Evolutionary conservation across 2,888 invertebrate genomes (phyloP), one percentile per base, ranked within the genome.

Genomic region (Drosophila mettleri): DNA sequence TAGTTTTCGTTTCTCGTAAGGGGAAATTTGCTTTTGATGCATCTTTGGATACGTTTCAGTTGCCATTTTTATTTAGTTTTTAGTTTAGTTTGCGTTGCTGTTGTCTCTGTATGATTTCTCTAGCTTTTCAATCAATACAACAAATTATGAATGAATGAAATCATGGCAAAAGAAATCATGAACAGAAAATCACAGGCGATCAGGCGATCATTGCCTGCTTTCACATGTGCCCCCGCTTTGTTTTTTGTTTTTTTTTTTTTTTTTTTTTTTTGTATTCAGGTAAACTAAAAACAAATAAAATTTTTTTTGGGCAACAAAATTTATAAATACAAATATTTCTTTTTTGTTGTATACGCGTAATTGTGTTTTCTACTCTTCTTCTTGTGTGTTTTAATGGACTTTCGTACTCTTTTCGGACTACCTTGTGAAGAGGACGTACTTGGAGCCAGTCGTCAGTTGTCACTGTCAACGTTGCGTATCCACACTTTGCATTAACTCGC

Each of bases 21-120:
- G 66, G 69, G 62, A 67, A 70, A 73, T 80, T 81, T 80, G 83
- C 84, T 82, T 88, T 89, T 87, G 86, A 85, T 90, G 90, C 89
- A 90, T 91, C 91, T 92, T 92, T 91, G 92, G 92, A 91, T 90
- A 91, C 90, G 90, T 91, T 92, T 91, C 91, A 88, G 27, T 45
- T 79, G 86, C 73, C 83, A 75, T 33, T 29, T 29, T n/a, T n/a
- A n/a, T n/a, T n/a, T n/a, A n/a, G n/a, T n/a, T n/a, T 58, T 49
- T 70, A 38, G 31, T 49, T 49, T 74, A 31, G 34, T 64, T 80
- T 69, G 52, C 48, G 31, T 51, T 71, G 54, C 48, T 60, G 36
- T 45, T 8, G 48, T 67, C 60, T 65, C 43, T 24, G 54, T 2
- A 14, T 68, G 59, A 67, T 67, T 78, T 66, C 57, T 43, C 46